Percentiles rank a stretch among this genome's conserved stretches.
Conservation (phyloP, 2,888 invertebrate species). For the Caenorhabditis sp. region DNA sequence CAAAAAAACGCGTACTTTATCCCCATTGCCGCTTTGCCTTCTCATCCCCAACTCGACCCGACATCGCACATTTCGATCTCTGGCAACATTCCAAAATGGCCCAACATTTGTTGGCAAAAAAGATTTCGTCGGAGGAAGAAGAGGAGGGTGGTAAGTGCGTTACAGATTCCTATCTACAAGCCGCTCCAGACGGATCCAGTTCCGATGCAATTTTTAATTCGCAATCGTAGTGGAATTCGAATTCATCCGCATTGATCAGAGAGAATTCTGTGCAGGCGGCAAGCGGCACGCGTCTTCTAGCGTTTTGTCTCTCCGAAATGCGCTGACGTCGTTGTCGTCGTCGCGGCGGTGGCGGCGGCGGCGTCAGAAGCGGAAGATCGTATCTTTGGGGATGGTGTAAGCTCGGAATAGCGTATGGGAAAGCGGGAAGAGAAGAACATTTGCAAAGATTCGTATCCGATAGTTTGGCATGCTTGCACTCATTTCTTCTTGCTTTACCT, state of each 20-base stretch:
- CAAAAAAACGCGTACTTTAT: no score
- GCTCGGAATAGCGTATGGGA: slow-evolving; percentile 31
- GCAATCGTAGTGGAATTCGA: slow-evolving; percentile 13
- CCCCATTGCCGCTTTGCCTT: not conserved
- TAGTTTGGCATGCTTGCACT: slow-evolving; percentile 5
- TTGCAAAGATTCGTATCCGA: slow-evolving; percentile 43
- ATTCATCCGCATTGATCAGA: slow-evolving; percentile 8
- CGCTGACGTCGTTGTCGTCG: no score
- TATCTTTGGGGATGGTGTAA: slow-evolving; percentile 41
- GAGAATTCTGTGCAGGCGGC: no score
- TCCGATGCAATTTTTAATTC: slow-evolving; percentile 32
- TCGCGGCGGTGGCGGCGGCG: no score
- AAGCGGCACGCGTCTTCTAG: no score
- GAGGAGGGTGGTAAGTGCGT: slow-evolving; percentile 25
- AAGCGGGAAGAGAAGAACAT: slow-evolving; percentile 16
- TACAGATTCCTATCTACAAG: slow-evolving; percentile 46
- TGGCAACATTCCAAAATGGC: slow-evolving; percentile 51
- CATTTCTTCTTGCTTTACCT: slow-evolving; percentile 32
- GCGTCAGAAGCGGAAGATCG: no score
- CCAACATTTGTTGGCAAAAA: not conserved
- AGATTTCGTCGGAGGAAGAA: slow-evolving; percentile 9
- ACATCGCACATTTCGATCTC: slow-evolving; percentile 34
- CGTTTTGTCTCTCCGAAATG: no score
- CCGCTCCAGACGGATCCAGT: slow-evolving; percentile 35
- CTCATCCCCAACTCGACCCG: not conserved